Conservation (phyloP, 2,113 vertebrate genomes). For the Morone chrysops region DNA sequence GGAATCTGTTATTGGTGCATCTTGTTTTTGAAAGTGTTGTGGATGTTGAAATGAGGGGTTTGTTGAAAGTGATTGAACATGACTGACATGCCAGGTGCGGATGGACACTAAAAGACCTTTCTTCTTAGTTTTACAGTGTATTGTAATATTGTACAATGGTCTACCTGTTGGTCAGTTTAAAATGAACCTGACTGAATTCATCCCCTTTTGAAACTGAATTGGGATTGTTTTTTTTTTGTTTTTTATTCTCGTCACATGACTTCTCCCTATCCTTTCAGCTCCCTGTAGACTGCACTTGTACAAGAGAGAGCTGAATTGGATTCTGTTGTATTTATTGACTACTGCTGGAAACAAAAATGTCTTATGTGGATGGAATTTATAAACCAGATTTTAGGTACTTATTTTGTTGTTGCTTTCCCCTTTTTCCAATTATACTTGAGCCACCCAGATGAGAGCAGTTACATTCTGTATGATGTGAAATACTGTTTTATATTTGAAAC, state of each 20-base stretch:
- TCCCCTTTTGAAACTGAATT: background rate
- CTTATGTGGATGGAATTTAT: background rate
- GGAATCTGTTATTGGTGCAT: slow-evolving; percentile 26
- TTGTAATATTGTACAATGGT: background rate
- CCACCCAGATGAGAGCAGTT: background rate
- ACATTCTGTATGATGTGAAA: slow-evolving; percentile 17
- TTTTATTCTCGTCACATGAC: background rate
- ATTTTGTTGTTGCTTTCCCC: background rate
- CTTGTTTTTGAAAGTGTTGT: slow-evolving; percentile 16
- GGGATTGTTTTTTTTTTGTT: background rate
- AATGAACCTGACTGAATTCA: background rate
- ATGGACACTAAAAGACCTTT: background rate
- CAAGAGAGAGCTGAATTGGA: background rate
- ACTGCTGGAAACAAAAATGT: background rate
- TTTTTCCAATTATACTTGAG: background rate
- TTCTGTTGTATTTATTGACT: slow-evolving; percentile 5
- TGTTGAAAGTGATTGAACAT: slow-evolving; percentile 23
- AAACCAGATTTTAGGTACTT: background rate
- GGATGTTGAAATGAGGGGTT: slow-evolving; percentile 47
- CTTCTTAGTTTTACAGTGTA: background rate
- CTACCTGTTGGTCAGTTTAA: background rate
- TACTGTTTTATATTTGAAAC: slow-evolving; percentile 6
- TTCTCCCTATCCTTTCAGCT: background rate
- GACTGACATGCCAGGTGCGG: background rate
- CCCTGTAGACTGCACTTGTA: background rate